Conservation (phyloP, 2,113 vertebrate species). For the Myiozetetes cayanensis region DNA sequence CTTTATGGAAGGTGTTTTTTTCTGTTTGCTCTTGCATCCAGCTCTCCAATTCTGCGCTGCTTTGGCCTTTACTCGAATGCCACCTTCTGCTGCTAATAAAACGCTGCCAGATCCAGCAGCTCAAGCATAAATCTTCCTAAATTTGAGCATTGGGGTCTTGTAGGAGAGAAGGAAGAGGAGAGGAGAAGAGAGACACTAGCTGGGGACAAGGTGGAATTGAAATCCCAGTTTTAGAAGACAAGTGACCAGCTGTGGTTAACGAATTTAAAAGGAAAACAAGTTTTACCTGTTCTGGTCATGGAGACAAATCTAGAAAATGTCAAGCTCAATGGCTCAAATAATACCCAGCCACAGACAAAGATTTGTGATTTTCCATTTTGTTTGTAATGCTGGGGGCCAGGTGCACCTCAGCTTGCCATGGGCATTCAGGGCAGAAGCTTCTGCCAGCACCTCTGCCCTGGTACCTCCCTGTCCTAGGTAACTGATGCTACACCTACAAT, state of each 20-base stretch:
- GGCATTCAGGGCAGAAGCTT: background rate
- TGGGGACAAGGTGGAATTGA: background rate
- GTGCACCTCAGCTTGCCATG: background rate
- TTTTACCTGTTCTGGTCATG: background rate
- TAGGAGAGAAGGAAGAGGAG: background rate
- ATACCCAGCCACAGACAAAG: background rate
- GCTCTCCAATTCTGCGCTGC: background rate
- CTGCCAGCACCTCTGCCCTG: background rate
- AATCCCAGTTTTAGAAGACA: background rate
- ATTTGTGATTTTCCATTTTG: background rate
- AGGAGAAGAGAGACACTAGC: background rate
- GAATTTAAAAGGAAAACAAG: background rate
- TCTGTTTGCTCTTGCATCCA: background rate
- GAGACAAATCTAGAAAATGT: background rate
- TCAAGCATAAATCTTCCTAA: slow-evolving; percentile 20
- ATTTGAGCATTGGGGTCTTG: background rate
- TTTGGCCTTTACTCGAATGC: slow-evolving; percentile 6
- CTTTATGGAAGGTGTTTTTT: background rate
- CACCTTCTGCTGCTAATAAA: slow-evolving; percentile 42
- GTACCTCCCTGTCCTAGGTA: background rate
- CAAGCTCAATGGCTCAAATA: background rate
- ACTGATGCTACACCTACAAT: background rate
- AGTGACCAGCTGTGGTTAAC: background rate
- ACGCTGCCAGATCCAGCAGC: slow-evolving; percentile 21
- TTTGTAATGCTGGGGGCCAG: background rate